Percentiles rank a stretch among this genome's conserved stretches.
These are phyloP conservation scores for Sterna hirundo DNA, from an alignment of 2,113 vertebrate genomes.

Conservation along the genomic window DNA sequence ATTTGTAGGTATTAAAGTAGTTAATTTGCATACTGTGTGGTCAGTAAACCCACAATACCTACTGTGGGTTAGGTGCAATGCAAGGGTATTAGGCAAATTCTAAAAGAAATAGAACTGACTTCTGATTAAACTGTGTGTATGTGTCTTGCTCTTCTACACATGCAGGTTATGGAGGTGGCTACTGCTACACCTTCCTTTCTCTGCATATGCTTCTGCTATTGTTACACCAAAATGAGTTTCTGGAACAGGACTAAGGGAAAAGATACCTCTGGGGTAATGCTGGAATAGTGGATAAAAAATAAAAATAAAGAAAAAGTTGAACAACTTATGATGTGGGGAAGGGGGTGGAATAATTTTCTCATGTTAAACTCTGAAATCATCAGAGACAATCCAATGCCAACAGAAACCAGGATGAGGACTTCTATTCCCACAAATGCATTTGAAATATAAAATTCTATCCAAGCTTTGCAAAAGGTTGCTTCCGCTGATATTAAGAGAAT, in stretches of 20 bases:
- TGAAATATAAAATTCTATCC: background rate
- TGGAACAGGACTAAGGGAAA: background rate
- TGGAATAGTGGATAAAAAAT: background rate
- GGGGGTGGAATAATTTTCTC: background rate
- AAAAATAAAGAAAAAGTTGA: background rate
- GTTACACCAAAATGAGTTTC: background rate
- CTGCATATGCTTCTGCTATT: background rate
- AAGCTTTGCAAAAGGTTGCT: background rate
- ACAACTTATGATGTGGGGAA: background rate
- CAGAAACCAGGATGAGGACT: background rate
- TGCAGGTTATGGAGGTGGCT: background rate
- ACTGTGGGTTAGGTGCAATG: too few relatives aligned
- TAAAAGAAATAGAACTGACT: background rate
- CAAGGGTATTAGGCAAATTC: background rate
- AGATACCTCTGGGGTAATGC: background rate
- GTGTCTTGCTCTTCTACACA: background rate
- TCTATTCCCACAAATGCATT: background rate
- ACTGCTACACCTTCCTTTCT: background rate
- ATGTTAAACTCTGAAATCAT: background rate
- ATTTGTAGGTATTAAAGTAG: background rate
- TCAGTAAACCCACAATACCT: background rate
- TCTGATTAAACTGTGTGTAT: background rate
- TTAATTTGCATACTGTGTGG: background rate
- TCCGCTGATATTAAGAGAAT: background rate
- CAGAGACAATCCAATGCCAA: background rate